Conservation (phyloP, 1,140 invertebrate species). For the Nasonia vitripennis region DNA sequence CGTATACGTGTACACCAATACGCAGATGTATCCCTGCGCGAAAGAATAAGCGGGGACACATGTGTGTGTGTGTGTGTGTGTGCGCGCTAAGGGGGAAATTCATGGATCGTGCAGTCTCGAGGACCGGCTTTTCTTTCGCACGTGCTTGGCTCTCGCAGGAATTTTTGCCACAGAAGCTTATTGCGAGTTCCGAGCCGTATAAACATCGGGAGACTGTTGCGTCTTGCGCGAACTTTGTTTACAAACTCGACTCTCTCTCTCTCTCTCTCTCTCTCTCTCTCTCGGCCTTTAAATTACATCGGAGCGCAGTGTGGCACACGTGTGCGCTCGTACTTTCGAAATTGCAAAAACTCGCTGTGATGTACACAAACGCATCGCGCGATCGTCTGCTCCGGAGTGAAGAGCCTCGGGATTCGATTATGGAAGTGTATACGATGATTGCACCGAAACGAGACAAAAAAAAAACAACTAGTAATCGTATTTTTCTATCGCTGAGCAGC, state of each 20-base stretch:
- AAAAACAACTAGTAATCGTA: constrained; percentile 41
- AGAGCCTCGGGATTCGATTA: no score
- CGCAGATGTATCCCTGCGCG: no score
- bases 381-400: no score
- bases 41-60: no score
- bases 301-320: background rate
- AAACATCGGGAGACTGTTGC: background rate
- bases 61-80: background rate
- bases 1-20: background rate
- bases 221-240: background rate
- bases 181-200: background rate
- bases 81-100: background rate
- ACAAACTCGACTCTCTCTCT: background rate
- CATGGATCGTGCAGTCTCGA: constrained; percentile 22
- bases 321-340: background rate
- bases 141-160: background rate
- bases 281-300: background rate
- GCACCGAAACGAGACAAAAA: background rate
- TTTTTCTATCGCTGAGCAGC: constrained; percentile 12
- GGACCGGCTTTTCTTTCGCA: constrained; percentile 38
- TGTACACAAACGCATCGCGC: no score
- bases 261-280: no score
- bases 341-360: background rate
- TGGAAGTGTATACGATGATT: no score
- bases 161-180: background rate